These are phyloP conservation scores for Crematogaster levior DNA, from an alignment of 2,888 invertebrate species.

Conservation along the genomic window DNA sequence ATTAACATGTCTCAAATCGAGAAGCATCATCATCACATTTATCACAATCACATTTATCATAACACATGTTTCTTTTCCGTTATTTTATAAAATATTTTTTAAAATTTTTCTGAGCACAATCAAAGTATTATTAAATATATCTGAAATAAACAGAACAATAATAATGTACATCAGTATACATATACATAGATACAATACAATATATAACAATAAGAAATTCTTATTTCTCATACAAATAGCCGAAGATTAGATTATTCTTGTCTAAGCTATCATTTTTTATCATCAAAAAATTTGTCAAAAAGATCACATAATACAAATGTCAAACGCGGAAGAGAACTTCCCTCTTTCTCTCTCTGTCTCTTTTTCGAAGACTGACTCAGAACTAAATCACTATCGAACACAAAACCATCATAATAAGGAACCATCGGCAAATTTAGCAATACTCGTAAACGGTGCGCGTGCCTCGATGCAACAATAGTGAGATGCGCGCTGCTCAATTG, in stretches of 20 bases:
- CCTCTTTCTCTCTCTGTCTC: not conserved
- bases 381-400: not conserved
- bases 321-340: too few relatives aligned
- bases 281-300: too few relatives aligned
- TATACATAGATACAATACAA: too few relatives aligned
- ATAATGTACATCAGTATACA: too few relatives aligned
- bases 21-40: not conserved
- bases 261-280: too few relatives aligned
- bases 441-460: conserved; percentile 59
- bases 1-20: not conserved
- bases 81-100: not conserved
- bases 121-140: too few relatives aligned
- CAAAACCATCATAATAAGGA: not conserved
- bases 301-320: too few relatives aligned
- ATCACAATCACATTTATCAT: not conserved
- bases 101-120: too few relatives aligned
- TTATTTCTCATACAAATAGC: too few relatives aligned
- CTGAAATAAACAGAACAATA: too few relatives aligned
- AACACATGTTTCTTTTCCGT: not conserved
- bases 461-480: conserved; percentile 58
- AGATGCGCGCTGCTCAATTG: conserved; percentile 77
- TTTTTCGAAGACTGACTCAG: not conserved
- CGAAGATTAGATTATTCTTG: too few relatives aligned
- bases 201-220: too few relatives aligned
- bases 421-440: conserved; percentile 19